Conservation (phyloP, 2,113 vertebrate species). For the Platichthys stellatus region DNA sequence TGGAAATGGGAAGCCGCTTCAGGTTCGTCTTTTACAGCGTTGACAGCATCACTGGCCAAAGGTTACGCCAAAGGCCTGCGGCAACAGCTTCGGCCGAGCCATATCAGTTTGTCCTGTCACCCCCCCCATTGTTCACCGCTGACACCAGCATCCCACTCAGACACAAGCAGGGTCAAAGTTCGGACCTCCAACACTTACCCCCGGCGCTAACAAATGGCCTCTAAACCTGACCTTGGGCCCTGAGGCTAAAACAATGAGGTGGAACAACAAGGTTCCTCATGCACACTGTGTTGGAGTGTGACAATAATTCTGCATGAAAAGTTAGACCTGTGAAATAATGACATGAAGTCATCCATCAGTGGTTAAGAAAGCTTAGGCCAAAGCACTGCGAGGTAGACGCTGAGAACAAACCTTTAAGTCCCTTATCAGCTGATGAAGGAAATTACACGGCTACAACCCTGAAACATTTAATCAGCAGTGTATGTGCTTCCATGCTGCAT, state of each 20-base stretch:
- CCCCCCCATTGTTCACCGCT: constrained; percentile 62
- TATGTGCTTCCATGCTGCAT: constrained; percentile 61
- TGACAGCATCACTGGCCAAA: constrained; percentile 29
- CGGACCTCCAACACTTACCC: constrained; percentile 56
- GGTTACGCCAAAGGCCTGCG: constrained; percentile 34
- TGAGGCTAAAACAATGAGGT: constrained; percentile 55
- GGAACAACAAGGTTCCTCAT: constrained; percentile 7
- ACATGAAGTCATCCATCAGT: constrained; percentile 64
- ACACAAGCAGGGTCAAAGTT: constrained; percentile 73
- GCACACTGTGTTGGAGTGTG: background rate
- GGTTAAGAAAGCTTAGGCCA: constrained; percentile 65
- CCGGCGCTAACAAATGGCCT: constrained; percentile 58
- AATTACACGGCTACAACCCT: constrained; percentile 70
- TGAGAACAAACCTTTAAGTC: constrained; percentile 69
- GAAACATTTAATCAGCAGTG: constrained; percentile 77
- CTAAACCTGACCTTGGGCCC: constrained; percentile 49
- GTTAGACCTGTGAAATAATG: constrained; percentile 54
- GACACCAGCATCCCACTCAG: constrained; percentile 69
- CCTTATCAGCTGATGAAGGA: constrained; percentile 69
- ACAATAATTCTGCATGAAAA: constrained; percentile 60
- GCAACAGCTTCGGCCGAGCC: constrained; percentile 30
- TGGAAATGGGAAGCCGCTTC: background rate
- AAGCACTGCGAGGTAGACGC: constrained; percentile 47
- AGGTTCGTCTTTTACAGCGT: background rate
- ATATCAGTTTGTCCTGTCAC: constrained; percentile 51